A percentile compares a stretch with the other conserved stretches of the same genome.
These are phyloP conservation scores for Tribolium freemani DNA, from an alignment of 2,888 invertebrate species.

Conservation along the genomic window DNA sequence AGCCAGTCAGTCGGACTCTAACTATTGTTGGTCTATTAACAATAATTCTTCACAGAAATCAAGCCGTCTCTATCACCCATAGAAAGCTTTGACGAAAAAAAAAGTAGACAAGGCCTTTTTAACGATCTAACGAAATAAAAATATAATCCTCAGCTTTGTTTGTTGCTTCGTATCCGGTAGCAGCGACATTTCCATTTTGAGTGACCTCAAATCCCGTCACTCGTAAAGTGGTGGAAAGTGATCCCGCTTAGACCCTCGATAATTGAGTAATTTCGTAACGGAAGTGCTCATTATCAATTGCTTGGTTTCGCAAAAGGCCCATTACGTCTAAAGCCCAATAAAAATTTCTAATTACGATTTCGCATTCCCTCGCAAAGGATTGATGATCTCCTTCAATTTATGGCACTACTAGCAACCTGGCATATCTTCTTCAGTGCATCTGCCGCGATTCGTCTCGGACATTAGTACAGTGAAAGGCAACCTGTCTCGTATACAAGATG, in stretches of 20 bases:
- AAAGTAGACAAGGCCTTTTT: slow-evolving; percentile 31
- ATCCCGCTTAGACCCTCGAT: neutral
- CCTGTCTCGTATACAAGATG: slow-evolving; percentile 34
- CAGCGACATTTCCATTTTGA: slow-evolving; percentile 7
- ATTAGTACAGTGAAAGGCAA: slow-evolving; percentile 48
- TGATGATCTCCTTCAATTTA: slow-evolving; percentile 45
- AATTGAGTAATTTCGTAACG: neutral
- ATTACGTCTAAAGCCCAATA: neutral
- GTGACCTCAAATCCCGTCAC: neutral
- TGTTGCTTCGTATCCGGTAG: slow-evolving; percentile 53
- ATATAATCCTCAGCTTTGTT: slow-evolving; percentile 38
- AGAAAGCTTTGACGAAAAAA: slow-evolving; percentile 36
- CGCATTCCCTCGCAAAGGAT: slow-evolving; percentile 51
- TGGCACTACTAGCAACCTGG: slow-evolving; percentile 33
- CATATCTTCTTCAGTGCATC: slow-evolving; percentile 43
- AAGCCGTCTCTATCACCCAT: slow-evolving; percentile 52
- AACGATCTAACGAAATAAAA: slow-evolving; percentile 43
- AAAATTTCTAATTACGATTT: slow-evolving; percentile 50
- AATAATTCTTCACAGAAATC: slow-evolving; percentile 55
- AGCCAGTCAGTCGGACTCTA: slow-evolving; percentile 66
- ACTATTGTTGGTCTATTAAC: slow-evolving; percentile 61
- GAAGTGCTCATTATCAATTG: neutral
- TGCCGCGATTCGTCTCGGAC: slow-evolving; percentile 51
- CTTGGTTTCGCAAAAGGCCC: neutral
- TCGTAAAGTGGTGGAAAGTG: neutral